Evolutionary conservation across 1,140 invertebrate species (phyloP), one percentile per base, ranked within the genome.

Genomic region (Adoxophyes honmai): DNA sequence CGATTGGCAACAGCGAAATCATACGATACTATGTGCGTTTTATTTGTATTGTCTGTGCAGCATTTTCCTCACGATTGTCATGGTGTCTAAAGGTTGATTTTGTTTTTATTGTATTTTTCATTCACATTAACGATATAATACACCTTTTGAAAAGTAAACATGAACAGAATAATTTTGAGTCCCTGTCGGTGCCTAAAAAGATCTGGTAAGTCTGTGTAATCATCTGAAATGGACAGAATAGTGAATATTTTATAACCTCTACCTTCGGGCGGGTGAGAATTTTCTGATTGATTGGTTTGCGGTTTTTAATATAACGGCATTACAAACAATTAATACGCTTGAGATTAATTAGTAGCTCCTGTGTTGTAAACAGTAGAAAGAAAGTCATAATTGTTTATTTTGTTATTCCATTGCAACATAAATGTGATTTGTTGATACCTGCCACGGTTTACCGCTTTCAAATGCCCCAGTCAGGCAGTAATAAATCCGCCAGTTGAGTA

Each of bases 21-120:
- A 13, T 35, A 6, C 15, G 34, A 35, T 14, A 18, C 14, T 37
- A 5, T 34, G 10, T 55, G 11, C 51, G 11, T 4, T 10, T 48
- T 28, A 28, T 57, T 58, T 51, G 51, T 59, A 57, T 66, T 42
- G 57, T 66, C 60, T 66, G 62, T 66, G 55, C 51, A 63, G 55
- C 51, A 63, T 35, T 59, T 51, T 63, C 60, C 66, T 75, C 68
- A 72, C 57, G 69, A 75, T 76, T 87, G 84, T 86, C 82, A 86
- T 88, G 81, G 83, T 86, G 78, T 80, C 59, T 75, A 79, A 74
- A 83, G 76, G 78, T 82, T 81, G 78, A 86, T 71, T 85, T 86
- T 86, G 85, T 86, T 86, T 85, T 81, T 79, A 60, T 74, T 66
- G 60, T 38, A 81, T 73, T 81, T 79, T 81, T 73, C 68, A 68